A percentile compares a stretch with the other conserved stretches of the same genome.
Conservation (phyloP, 1,140 invertebrate species). For the silkworm (Bombyx mori) region DNA sequence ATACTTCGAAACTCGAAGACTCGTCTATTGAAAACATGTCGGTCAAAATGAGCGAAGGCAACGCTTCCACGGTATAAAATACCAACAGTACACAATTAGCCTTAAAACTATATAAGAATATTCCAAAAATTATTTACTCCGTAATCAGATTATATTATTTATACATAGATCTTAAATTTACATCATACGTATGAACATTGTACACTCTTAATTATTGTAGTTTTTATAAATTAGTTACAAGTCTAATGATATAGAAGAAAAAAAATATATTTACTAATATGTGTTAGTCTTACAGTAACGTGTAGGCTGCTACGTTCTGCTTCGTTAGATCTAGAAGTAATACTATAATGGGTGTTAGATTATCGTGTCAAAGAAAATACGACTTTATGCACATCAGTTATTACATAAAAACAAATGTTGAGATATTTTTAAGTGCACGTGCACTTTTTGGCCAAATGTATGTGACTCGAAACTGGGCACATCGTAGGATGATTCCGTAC, state of each 20-base stretch:
- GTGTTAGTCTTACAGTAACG: constrained; percentile 23
- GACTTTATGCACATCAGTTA: too few species aligned
- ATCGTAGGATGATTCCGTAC: too few species aligned
- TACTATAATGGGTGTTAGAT: constrained; percentile 38
- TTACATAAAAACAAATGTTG: too few species aligned
- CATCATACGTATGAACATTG: constrained; percentile 65
- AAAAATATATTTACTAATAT: constrained; percentile 49
- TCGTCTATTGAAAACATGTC: constrained; percentile 19
- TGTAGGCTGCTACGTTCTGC: constrained; percentile 49
- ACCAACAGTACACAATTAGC: constrained; percentile 38
- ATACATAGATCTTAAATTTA: constrained; percentile 65
- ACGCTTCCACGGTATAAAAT: constrained; percentile 60
- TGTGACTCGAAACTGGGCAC: too few species aligned
- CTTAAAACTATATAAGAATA: constrained; percentile 41
- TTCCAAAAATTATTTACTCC: constrained; percentile 69
- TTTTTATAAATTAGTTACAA: constrained; percentile 49
- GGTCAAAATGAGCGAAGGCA: constrained; percentile 33
- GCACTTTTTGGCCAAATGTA: too few species aligned
- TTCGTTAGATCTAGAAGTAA: constrained; percentile 39
- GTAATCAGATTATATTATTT: constrained; percentile 62
- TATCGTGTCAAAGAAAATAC: constrained; percentile 12
- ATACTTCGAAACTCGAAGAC: constrained; percentile 58
- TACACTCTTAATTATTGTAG: constrained; percentile 55
- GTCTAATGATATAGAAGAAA: constrained; percentile 35
- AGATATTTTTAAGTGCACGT: too few species aligned